Evolutionary conservation across 1,140 invertebrate genomes (phyloP), one percentile per base, ranked within the genome.

Genomic region (Drosophila parabipectinata): DNA sequence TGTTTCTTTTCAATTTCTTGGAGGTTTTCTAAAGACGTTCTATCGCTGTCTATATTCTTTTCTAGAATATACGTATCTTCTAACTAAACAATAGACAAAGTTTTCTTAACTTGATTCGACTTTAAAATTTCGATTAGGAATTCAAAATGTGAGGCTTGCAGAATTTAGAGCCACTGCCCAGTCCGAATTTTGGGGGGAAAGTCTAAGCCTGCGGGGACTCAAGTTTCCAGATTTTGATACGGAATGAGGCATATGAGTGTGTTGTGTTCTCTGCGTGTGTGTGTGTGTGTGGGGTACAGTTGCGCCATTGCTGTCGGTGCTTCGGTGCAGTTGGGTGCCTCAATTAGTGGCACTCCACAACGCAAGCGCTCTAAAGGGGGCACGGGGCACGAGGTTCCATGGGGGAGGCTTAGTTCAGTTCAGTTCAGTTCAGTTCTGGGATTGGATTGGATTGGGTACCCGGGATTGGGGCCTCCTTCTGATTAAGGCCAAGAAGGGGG

Each of bases 341-440:
- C 80, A 84, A 84, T 84, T 84, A 84, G 80, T 84, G 80, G 80
- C 80, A 84, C 72, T 74, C 60, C 54, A 66, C 55, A 60, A 71
- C 68, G 68, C 71, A 74, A 74, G 72, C 72, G 72, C 72, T 39
- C 53, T 54, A 48, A 41, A 28, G 34, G 10, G 47, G 34, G 32
- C 21, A 21, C 21, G 21, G 21, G 34, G 32, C 21, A 21, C 21
- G 21, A 21, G 21, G 21, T 21, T 18, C 10, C 45, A 10, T 9
- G 47, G 47, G 34, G 37, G 58, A 18, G 18, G 24, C 58, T 55
- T 39, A 37, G 56, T 48, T 54, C 12, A 30, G 54, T 59, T 34
- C 56, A 39, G 18, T 18, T 18, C 18, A 21, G 37, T 48, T 53
- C 47, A 18, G 30, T 26, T 47, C 28, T 30, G 58, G 51, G 41